Evolutionary conservation across 2,797 vertebrate genomes (phyloP), one percentile per base, ranked within the genome.

Genomic region (Centropyge bicolor): DNA sequence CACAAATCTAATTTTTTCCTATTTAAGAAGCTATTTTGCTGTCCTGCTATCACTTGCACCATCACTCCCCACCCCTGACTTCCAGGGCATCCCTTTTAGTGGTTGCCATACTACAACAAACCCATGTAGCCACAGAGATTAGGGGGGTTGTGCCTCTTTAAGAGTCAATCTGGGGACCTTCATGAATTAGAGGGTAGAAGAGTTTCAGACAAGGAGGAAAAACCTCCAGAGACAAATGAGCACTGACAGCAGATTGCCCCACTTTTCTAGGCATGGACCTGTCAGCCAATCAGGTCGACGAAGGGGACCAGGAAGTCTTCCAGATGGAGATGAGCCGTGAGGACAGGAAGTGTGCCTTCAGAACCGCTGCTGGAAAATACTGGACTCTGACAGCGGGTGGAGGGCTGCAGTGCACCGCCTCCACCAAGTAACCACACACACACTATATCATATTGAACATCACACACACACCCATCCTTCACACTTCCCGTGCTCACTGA

Each of bases 231-330:
- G 40, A 65, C 1, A 60, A 80, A 62, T 63, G 61, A 75, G 83
- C 76, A 4, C 61, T 90, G 75, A 90, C 77, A 72, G 40, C 61
- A 43, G 45, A 27, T 40, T 78, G 66, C 54, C 56, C 80, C 55
- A 78, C 67, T 81, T 84, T 81, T 78, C 43, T 62, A 99, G 98
- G 97, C 54, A 97, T 99, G 90, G 98, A 99, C 88, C 95, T 99
- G 70, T 99, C 98, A 0, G 98, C 98, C 88, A 99, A 99, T 93
- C 98, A 99, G 93, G 96, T 98, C 0, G 98, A 98, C 70, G 98
- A 99, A 80, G 96, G 96, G 0, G 98, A 99, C 92, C 97, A 98
- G 88, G 98, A 99, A 93, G 98, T 98, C 64, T 99, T 98, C 92
- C 98, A 99, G 89, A 83, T 99, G 93, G 98, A 99, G 95, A 97